phyloP scores from a whole-genome alignment of 2,888 invertebrate species.

The Nomada hirtipes region DNA sequence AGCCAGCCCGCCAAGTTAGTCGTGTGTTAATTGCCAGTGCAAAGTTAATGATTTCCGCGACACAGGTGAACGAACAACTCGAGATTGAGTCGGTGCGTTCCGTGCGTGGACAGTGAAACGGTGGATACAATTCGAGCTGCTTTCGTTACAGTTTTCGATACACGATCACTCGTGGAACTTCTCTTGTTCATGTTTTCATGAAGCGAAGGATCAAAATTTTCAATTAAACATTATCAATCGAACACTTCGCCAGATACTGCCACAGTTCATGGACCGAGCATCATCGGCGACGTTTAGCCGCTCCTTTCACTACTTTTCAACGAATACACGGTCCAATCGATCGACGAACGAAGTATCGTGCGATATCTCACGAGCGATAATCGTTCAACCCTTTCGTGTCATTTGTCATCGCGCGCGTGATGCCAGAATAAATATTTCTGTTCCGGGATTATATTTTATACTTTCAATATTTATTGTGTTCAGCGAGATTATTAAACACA shows the following conservation, averaged over 20 bases:
- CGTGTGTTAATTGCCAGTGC: not conserved
- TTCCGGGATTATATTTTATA: too few species aligned
- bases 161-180: conserved; percentile 63
- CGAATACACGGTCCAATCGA: not conserved
- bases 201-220: not conserved
- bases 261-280: not conserved
- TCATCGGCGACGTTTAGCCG: not conserved
- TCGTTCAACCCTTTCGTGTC: not conserved
- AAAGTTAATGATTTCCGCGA: not conserved
- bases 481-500: too few species aligned
- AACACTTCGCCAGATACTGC: conserved; percentile 10
- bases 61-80: not conserved
- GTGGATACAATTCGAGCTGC: conserved; percentile 30
- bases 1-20: conserved; percentile 18
- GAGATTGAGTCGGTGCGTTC: conserved; percentile 1
- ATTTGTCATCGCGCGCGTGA: too few species aligned
- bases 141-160: conserved; percentile 46
- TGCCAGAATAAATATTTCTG: too few species aligned
- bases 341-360: conserved; percentile 1
- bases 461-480: too few species aligned
- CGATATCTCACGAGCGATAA: not conserved
- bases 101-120: conserved; percentile 25
- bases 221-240: not conserved
- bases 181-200: conserved; percentile 3
- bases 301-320: not conserved